phyloP scores from a whole-genome alignment of 1,140 invertebrate genomes.

The Pectinophora gossypiella region DNA sequence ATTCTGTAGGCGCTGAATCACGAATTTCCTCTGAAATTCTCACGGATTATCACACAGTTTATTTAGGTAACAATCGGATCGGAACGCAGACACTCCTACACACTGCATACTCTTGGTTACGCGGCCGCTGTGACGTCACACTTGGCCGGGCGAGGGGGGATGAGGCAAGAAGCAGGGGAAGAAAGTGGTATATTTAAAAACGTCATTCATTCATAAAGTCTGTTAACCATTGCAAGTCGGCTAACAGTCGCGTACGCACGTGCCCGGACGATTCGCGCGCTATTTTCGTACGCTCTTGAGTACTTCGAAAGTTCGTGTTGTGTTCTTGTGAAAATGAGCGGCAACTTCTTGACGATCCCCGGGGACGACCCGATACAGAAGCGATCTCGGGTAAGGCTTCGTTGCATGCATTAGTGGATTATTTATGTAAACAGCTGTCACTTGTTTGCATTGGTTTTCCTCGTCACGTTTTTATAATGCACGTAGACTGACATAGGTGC shows the following conservation, averaged over 20 bases:
- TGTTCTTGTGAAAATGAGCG: conserved; percentile 54
- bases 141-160: too few species aligned
- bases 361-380: conserved; percentile 49
- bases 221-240: conserved; percentile 41
- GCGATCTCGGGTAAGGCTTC: conserved; percentile 60
- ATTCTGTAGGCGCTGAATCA: too few species aligned
- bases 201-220: conserved; percentile 70
- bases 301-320: conserved; percentile 22
- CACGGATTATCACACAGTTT: conserved; percentile 21
- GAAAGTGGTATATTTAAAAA: conserved; percentile 53
- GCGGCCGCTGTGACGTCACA: conserved; percentile 41
- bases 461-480: too few species aligned
- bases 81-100: conserved; percentile 54
- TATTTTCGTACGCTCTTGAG: conserved; percentile 19
- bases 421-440: too few species aligned
- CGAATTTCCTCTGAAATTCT: background rate
- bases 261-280: conserved; percentile 9
- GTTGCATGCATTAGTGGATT: conserved; percentile 12
- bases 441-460: too few species aligned
- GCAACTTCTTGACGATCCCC: conserved; percentile 65
- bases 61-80: conserved; percentile 44
- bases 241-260: conserved; percentile 51
- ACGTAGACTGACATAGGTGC: too few species aligned
- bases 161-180: conserved; percentile 2
- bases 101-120: conserved; percentile 16